Base-by-base conservation (phyloP, 2,888 invertebrate genomes). In the Helicoverpa assulta region DNA sequence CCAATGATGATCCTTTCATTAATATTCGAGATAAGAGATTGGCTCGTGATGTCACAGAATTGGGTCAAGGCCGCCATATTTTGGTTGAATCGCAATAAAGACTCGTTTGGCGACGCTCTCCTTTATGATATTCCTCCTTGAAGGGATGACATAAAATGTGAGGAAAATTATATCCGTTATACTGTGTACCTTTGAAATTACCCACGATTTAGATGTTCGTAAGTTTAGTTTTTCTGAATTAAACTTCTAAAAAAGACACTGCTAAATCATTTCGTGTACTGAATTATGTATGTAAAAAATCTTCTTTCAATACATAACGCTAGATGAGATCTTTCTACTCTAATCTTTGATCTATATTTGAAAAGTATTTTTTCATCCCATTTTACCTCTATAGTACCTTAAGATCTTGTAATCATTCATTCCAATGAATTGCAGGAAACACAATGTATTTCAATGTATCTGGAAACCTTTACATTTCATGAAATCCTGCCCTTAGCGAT, bases 1-100 rank as follows among this genome's bases (percentile, higher is more conserved):
- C 51, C 43, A 3, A 5, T 26, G 21, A 70, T 76, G 58, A 76
- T 37, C 37, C 21, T 56, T 50, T 19, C 67, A 70, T 75, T 81
- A 81, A 76, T 81, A 80, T 81, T 80, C 81, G 50, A 51, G 21
- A 51, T 43, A 21, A 7, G 57, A 57, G 62, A n/a, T 50, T 29
- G 40, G 53, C 12, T 65, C 74, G 73, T 79, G 77, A 70, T 77
- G 74, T 62, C 76, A 68, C 53, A 12, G 16, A 78, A 82, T 14
- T 70, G 29, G 78, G 81, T 57, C 83, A 78, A 67, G 81, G 81
- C 18, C 56, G 58, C 70, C 29, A 43, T 59, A 40, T 67, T 64
- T 51, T 67, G 54, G 52, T 57, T 18, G 73, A 64, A 55, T 67
- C 19, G 73, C 65, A 72, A 82, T 82, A 80, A 82, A 80, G 70